Evolutionary conservation across 2,888 invertebrate species (phyloP).

Genomic region (Hypena proboscidalis): DNA sequence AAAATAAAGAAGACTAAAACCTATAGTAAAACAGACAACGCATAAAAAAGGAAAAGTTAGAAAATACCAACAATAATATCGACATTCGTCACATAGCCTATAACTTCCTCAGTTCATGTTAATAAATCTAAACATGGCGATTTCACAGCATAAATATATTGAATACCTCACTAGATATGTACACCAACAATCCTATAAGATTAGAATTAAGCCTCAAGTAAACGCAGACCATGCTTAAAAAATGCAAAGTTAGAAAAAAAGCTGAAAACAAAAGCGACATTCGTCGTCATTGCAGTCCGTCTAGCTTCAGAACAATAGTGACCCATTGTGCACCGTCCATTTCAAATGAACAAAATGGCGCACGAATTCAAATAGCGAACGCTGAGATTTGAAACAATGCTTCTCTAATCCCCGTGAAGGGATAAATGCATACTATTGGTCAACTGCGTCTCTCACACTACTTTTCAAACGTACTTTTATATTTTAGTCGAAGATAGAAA

Average conservation of each 20-base stretch:
- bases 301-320: conserved; percentile 74
- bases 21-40: too few relatives aligned
- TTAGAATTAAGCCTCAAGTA: conserved; percentile 10
- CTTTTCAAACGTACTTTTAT: too few relatives aligned
- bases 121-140: too few relatives aligned
- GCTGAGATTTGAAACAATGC: conserved; percentile 79
- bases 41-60: too few relatives aligned
- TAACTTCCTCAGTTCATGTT: too few relatives aligned
- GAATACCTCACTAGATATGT: background rate
- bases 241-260: conserved; percentile 73
- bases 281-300: conserved; percentile 67
- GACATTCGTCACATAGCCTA: too few relatives aligned
- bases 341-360: conserved; percentile 85
- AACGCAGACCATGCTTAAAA: conserved; percentile 40
- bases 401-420: conserved; percentile 76
- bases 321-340: conserved; percentile 82
- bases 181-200: background rate
- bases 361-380: conserved; percentile 69
- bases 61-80: too few relatives aligned
- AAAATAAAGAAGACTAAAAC: too few relatives aligned
- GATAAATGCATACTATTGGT: conserved; percentile 84
- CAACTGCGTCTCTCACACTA: too few relatives aligned
- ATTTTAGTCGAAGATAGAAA: too few relatives aligned
- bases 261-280: conserved; percentile 73
- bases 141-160: too few relatives aligned